Evolutionary conservation across 2,888 invertebrate species (phyloP).

Genomic region (Sipha maydis): DNA sequence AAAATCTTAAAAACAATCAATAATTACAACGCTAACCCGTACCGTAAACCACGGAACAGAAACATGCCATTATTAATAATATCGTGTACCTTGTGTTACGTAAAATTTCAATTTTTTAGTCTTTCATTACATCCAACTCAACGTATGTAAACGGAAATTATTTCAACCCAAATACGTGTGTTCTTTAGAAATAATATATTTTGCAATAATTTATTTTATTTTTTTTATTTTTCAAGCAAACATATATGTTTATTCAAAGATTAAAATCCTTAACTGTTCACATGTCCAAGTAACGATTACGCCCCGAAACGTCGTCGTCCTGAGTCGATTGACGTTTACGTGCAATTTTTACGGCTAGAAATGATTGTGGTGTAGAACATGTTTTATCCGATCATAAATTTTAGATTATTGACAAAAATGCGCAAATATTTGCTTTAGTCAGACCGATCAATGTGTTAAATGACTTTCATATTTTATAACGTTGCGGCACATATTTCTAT

Average conservation of each 20-base stretch:
- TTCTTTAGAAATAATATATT: neutral
- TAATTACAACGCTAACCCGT: neutral
- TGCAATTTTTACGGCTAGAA: constrained; percentile 13
- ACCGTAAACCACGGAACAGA: neutral
- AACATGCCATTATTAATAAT: neutral
- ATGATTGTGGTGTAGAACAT: neutral
- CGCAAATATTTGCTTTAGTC: neutral
- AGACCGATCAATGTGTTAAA: neutral
- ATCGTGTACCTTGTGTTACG: neutral
- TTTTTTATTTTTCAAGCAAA: neutral
- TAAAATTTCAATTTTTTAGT: neutral
- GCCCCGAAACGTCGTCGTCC: neutral
- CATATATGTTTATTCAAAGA: neutral
- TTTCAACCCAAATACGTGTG: neutral
- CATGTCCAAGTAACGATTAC: neutral
- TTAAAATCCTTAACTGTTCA: neutral
- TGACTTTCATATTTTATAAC: too few relatives aligned
- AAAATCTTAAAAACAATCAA: too few relatives aligned
- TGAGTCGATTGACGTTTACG: constrained; percentile 12
- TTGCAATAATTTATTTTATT: neutral
- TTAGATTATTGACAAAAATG: constrained; percentile 12
- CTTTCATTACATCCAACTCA: too few relatives aligned
- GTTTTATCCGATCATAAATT: neutral
- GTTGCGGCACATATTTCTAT: too few relatives aligned
- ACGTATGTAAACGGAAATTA: too few relatives aligned